Evolutionary conservation across 2,113 vertebrate genomes (phyloP).

Genomic region (Propithecus coquereli): DNA sequence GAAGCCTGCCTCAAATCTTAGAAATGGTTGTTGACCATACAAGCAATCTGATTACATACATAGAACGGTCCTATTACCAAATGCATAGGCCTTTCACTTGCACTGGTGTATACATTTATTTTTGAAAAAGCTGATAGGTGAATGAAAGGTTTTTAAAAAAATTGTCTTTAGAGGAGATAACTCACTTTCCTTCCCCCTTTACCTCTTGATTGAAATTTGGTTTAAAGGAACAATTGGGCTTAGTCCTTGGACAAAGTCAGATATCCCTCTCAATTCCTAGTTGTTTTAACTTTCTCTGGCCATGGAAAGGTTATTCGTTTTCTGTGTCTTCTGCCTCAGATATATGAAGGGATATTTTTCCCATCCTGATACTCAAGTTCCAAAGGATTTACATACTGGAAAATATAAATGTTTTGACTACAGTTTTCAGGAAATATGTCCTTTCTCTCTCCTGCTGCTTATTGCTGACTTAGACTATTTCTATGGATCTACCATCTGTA

Average conservation of each 20-base stretch:
- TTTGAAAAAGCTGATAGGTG: not conserved
- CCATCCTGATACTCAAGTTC: not conserved
- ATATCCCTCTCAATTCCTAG: not conserved
- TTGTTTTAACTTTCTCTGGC: not conserved
- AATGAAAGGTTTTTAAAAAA: not conserved
- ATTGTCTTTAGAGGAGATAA: not conserved
- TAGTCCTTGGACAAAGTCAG: not conserved
- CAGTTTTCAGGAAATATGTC: slow-evolving; percentile 47
- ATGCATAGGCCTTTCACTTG: not conserved
- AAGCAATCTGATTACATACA: not conserved
- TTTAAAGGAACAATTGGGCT: not conserved
- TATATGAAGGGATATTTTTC: not conserved
- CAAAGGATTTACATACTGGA: slow-evolving; percentile 12
- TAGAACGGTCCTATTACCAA: not conserved
- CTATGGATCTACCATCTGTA: slow-evolving; percentile 60
- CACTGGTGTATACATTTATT: not conserved
- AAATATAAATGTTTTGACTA: slow-evolving; percentile 56
- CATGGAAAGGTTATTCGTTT: not conserved
- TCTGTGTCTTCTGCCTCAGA: not conserved
- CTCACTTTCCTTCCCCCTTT: not conserved
- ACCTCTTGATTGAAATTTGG: not conserved
- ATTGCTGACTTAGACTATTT: slow-evolving; percentile 47
- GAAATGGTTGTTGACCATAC: slow-evolving; percentile 17
- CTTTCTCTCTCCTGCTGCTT: slow-evolving; percentile 20
- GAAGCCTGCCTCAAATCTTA: slow-evolving; percentile 64